These are phyloP conservation scores for Myrmecobius fasciatus DNA, from an alignment of 2,113 vertebrate genomes.

Conservation along the genomic window DNA sequence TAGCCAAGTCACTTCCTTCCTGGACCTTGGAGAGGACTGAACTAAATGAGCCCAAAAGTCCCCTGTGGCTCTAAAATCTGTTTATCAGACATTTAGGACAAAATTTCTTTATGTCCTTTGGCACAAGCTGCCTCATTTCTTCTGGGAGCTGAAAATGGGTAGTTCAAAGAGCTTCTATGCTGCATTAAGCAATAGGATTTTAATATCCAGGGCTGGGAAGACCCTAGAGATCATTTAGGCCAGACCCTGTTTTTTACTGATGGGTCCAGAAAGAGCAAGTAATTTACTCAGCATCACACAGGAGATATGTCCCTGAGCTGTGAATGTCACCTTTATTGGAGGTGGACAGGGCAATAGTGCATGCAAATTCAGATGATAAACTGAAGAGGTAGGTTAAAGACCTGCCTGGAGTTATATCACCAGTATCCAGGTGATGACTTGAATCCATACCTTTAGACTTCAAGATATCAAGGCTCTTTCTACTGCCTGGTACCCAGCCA, in stretches of 20 bases:
- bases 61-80: not conserved
- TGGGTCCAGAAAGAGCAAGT: not conserved
- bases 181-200: not conserved
- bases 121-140: not conserved
- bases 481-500: not conserved
- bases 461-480: not conserved
- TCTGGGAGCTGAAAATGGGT: not conserved
- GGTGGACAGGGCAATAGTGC: not conserved
- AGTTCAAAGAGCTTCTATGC: not conserved
- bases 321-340: not conserved
- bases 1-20: not conserved
- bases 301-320: not conserved
- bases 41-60: not conserved
- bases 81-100: not conserved
- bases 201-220: not conserved
- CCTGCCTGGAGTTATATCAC: not conserved
- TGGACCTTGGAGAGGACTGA: not conserved
- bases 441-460: not conserved
- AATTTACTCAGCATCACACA: not conserved
- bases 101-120: not conserved
- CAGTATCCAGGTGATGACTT: not conserved
- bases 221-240: not conserved
- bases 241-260: not conserved
- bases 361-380: not conserved
- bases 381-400: not conserved